Conservation (phyloP, 2,888 invertebrate genomes). For the Masnerella sp. region DNA sequence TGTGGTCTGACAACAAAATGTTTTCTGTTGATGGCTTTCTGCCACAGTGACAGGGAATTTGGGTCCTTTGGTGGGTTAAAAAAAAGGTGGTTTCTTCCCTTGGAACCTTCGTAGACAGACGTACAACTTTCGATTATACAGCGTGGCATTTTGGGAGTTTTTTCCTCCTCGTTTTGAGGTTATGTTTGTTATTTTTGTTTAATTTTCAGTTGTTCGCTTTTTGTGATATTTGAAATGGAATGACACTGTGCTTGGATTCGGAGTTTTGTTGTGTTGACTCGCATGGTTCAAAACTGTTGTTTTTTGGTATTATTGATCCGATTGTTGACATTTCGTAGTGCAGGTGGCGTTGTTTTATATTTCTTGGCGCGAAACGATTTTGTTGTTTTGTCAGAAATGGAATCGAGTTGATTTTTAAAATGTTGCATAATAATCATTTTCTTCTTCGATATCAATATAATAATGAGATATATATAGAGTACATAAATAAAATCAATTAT, state of each 20-base stretch:
- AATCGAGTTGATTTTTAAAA: too few relatives aligned
- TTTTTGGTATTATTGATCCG: too few relatives aligned
- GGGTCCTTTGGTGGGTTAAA: slow-evolving; percentile 39
- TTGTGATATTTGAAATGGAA: neutral
- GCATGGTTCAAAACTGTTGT: neutral
- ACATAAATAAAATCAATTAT: too few relatives aligned
- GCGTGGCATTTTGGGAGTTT: slow-evolving; percentile 3
- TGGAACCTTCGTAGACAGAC: neutral
- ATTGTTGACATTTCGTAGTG: too few relatives aligned
- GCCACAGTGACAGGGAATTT: slow-evolving; percentile 32
- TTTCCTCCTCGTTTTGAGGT: neutral
- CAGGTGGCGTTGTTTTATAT: too few relatives aligned
- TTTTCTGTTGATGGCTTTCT: slow-evolving; percentile 24
- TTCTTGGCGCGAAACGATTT: neutral
- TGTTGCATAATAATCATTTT: too few relatives aligned
- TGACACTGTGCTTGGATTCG: neutral
- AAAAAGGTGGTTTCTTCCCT: neutral
- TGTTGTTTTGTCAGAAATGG: too few relatives aligned
- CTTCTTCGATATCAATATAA: too few relatives aligned
- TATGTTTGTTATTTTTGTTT: neutral
- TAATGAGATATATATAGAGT: too few relatives aligned
- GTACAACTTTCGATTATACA: slow-evolving; percentile 1
- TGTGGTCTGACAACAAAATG: slow-evolving; percentile 41
- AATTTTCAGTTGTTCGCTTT: neutral
- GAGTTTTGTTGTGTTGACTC: neutral